A percentile compares a stretch with the other conserved stretches of the same genome.
Evolutionary conservation across 1,140 invertebrate species (phyloP).

Genomic region (Hycleus cichorii): DNA sequence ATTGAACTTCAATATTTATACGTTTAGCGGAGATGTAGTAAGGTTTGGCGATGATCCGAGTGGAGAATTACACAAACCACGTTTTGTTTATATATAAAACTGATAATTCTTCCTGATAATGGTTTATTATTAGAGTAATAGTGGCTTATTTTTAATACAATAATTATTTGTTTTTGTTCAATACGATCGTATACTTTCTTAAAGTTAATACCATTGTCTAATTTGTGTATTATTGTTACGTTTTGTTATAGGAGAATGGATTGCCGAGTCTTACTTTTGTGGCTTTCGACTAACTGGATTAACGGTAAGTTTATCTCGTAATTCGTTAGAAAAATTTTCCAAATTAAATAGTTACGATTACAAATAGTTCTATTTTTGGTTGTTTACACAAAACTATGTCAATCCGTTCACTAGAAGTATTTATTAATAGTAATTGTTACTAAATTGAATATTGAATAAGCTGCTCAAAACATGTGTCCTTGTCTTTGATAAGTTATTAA

Average conservation of each 20-base stretch:
- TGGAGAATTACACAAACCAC: too few species aligned
- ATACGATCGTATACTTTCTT: not conserved
- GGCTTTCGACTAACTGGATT: slow-evolving; percentile 13
- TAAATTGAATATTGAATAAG: not conserved
- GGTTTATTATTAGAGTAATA: too few species aligned
- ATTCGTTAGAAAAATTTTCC: not conserved
- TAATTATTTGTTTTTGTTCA: not conserved
- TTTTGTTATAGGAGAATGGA: slow-evolving; percentile 7
- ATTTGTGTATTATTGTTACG: not conserved
- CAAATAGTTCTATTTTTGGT: too few species aligned
- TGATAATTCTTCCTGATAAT: too few species aligned
- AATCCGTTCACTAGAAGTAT: too few species aligned
- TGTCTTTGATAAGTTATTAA: not conserved
- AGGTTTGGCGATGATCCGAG: too few species aligned
- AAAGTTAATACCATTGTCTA: not conserved
- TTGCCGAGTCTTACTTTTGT: slow-evolving; percentile 11
- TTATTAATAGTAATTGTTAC: not conserved
- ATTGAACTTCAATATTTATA: too few species aligned
- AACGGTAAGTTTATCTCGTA: slow-evolving; percentile 1
- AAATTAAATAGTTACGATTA: not conserved
- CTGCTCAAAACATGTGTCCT: not conserved
- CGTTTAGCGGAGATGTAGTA: too few species aligned
- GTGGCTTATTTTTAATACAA: not conserved
- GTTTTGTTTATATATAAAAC: too few species aligned
- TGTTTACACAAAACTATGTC: too few species aligned